phyloP scores from a whole-genome alignment of 1,140 invertebrate species.

The Akabosia matsudoensis region DNA sequence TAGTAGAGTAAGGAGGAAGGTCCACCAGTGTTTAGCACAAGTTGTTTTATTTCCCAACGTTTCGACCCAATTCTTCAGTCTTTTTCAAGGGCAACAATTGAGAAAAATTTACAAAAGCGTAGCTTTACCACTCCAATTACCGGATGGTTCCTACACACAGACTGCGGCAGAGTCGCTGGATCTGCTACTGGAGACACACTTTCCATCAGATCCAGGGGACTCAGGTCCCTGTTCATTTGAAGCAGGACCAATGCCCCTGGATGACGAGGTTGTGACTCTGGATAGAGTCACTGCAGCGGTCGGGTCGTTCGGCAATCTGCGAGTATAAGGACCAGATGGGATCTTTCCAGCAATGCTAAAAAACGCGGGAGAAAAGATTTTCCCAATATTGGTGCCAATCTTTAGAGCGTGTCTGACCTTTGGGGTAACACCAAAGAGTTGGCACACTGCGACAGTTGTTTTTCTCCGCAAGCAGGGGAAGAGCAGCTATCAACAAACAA shows the following conservation, averaged over 20 bases:
- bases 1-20: too few species aligned
- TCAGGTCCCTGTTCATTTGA: not conserved
- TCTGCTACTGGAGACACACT: not conserved
- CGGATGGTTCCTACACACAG: not conserved
- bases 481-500: too few species aligned
- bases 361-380: not conserved
- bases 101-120: too few species aligned
- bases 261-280: not conserved
- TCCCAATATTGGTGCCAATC: not conserved
- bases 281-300: slow-evolving; percentile 17
- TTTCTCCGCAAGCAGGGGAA: too few species aligned
- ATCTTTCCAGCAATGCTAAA: too few species aligned
- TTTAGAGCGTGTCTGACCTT: too few species aligned
- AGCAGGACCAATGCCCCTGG: too few species aligned
- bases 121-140: not conserved
- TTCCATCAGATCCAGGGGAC: not conserved
- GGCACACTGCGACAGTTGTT: not conserved
- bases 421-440: slow-evolving; percentile 12
- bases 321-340: slow-evolving; percentile 31
- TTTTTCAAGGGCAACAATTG: too few species aligned
- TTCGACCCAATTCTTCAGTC: too few species aligned
- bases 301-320: slow-evolving; percentile 11
- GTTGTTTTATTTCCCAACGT: too few species aligned
- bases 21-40: too few species aligned
- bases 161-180: not conserved